Conservation (phyloP, 2,888 invertebrate genomes). For the Aporophyla nigra region DNA sequence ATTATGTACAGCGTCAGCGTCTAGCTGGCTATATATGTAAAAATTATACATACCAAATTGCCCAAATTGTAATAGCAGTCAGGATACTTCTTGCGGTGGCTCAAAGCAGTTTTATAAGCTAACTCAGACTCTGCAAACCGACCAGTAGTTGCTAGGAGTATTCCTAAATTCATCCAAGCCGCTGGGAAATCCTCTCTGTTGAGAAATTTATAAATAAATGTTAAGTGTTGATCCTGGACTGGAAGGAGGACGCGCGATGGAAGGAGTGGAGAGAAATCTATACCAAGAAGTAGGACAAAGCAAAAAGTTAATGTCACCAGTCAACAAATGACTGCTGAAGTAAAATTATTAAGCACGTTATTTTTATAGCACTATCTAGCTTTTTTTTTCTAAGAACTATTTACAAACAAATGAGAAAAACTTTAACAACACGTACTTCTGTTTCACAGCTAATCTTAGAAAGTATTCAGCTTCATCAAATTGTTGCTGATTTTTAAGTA, state of each 20-base stretch:
- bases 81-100: conserved; percentile 95
- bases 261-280: too few species aligned
- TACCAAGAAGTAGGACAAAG: not conserved
- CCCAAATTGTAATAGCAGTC: conserved; percentile 99
- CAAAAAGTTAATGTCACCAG: not conserved
- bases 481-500: conserved; percentile 93
- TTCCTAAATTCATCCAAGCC: conserved; percentile 99
- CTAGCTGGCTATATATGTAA: not conserved
- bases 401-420: not conserved
- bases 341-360: not conserved
- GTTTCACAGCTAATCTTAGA: conserved; percentile 93
- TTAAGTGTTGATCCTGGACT: not conserved
- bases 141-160: conserved; percentile 95
- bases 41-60: conserved; percentile 93
- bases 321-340: not conserved
- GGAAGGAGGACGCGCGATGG: not conserved
- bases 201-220: not conserved
- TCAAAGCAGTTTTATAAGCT: conserved; percentile 95
- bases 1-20: too few species aligned
- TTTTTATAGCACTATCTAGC: not conserved
- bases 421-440: conserved; percentile 90
- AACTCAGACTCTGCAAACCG: conserved; percentile 93
- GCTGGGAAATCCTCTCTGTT: conserved; percentile 96
- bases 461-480: conserved; percentile 94
- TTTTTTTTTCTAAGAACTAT: not conserved